Percentiles rank a stretch among this genome's conserved stretches.
phyloP scores from a whole-genome alignment of 2,113 vertebrate genomes.

The Cheirogaleus medius region DNA sequence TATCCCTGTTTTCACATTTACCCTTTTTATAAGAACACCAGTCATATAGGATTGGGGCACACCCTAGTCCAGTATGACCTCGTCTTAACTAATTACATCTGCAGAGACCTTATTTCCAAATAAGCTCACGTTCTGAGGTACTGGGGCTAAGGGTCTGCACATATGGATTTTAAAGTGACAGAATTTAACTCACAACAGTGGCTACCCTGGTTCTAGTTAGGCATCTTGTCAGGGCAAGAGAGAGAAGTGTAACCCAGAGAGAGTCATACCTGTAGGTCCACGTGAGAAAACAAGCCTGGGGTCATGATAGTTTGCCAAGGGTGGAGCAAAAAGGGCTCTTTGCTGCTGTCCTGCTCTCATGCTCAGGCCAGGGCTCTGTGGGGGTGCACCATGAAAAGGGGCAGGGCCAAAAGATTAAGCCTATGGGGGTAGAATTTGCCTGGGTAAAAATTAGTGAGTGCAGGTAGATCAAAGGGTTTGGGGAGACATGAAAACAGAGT shows the following conservation, averaged over 20 bases:
- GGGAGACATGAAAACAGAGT: slow-evolving; percentile 44
- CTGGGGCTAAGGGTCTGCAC: neutral
- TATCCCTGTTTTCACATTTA: neutral
- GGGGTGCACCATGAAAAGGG: neutral
- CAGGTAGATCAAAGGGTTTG: slow-evolving; percentile 38
- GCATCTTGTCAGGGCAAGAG: neutral
- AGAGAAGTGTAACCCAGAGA: neutral
- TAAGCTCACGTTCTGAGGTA: neutral
- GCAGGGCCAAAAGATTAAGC: neutral
- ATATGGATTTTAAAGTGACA: neutral
- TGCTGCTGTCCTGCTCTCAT: neutral
- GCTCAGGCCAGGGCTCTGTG: neutral
- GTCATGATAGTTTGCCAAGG: neutral
- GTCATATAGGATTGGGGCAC: neutral
- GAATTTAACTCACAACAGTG: neutral
- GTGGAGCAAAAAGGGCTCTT: neutral
- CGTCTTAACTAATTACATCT: neutral
- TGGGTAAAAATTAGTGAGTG: slow-evolving; percentile 27
- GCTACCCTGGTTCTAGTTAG: neutral
- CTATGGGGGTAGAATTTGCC: neutral
- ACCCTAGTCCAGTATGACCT: neutral
- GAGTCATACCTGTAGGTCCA: neutral
- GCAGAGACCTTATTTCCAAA: neutral
- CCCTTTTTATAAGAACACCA: neutral
- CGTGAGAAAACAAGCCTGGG: neutral